Evolutionary conservation across 2,797 vertebrate genomes (phyloP).

Genomic region (Enteromius anoplus): DNA sequence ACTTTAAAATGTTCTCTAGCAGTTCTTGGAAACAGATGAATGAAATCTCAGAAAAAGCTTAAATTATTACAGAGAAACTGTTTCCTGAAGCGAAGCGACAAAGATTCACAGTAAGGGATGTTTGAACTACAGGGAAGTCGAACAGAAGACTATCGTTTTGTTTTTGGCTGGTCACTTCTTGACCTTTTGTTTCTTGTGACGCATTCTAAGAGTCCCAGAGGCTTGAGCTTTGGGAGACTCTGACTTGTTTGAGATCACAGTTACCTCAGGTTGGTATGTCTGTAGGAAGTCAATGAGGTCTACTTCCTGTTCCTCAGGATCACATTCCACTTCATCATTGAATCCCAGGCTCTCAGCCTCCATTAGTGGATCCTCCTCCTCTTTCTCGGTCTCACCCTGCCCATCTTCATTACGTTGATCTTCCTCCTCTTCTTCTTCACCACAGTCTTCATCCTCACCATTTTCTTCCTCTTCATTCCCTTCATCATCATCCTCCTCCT

Average conservation of each 20-base stretch:
- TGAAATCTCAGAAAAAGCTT: background rate
- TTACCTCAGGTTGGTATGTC: slow-evolving; percentile 52
- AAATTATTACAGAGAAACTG: background rate
- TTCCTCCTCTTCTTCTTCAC: slow-evolving; percentile 62
- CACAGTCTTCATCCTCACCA: slow-evolving; percentile 55
- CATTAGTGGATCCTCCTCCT: slow-evolving; percentile 86
- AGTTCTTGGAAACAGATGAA: background rate
- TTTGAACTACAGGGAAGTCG: background rate
- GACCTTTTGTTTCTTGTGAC: slow-evolving; percentile 70
- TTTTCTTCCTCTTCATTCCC: slow-evolving; percentile 59
- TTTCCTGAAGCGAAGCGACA: background rate
- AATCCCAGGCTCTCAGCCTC: slow-evolving; percentile 87
- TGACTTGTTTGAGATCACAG: slow-evolving; percentile 32
- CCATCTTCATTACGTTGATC: slow-evolving; percentile 69
- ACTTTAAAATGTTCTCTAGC: background rate
- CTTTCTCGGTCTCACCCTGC: slow-evolving; percentile 60
- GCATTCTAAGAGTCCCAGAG: slow-evolving; percentile 71
- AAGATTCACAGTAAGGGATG: slow-evolving; percentile 10
- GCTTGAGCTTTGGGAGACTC: slow-evolving; percentile 42
- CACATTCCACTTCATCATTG: slow-evolving; percentile 71
- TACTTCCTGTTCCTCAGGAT: slow-evolving; percentile 73
- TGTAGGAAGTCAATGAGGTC: slow-evolving; percentile 60
- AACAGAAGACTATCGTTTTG: background rate
- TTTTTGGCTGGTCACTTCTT: slow-evolving; percentile 31
- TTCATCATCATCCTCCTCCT: slow-evolving; percentile 63